Base-by-base conservation (phyloP, 2,888 invertebrate genomes). In the Hydriomena furcata region DNA sequence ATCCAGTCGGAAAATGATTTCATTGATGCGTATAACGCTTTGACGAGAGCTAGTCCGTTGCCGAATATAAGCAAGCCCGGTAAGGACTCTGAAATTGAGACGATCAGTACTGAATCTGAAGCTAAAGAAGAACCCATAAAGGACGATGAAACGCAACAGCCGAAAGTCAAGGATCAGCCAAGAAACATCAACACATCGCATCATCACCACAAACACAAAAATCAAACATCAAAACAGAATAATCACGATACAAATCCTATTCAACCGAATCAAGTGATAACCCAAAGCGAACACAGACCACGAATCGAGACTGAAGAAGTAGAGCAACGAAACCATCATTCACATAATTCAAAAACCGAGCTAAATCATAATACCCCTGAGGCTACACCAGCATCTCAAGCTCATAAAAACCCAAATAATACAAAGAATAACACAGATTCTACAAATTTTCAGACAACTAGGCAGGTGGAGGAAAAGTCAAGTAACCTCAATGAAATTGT, bases 401-500 rank as follows among this genome's bases (percentile, higher is more conserved):
- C 13, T 20, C 7, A 28, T 17, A 28, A 24, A 27, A 42, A 21
- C 8, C 23, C 23, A 21, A 46, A 3, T 1, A 43, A 38, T 13
- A 10, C 11, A 20, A 43, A 8, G 4, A 7, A 28, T 30, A 1
- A 35, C 3, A 3, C 25, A 28, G 42, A 36, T 38, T 5, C 32
- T 8, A 6, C 23, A 24, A 43, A 23, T 10, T 2, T 7, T 31
- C 25, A 46, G 38, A 43, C 28, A 24, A 27, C 21, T 13, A 50
- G 12, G 38, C 47, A 50, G 21, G 4, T 25, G 12, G 77, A 77
- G 50, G 83, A 85, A 52, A 87, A 79, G 65, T 48, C 78, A 1
- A 84, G 67, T 48, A 89, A 90, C 57, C 68, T 90, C 17, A 84
- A 77, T 57, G 92, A 93, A 55, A 86, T 93, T 38, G 92, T 93